Evolutionary conservation across 2,797 vertebrate genomes (phyloP).

Genomic region (Leucoraja ocellata): DNA sequence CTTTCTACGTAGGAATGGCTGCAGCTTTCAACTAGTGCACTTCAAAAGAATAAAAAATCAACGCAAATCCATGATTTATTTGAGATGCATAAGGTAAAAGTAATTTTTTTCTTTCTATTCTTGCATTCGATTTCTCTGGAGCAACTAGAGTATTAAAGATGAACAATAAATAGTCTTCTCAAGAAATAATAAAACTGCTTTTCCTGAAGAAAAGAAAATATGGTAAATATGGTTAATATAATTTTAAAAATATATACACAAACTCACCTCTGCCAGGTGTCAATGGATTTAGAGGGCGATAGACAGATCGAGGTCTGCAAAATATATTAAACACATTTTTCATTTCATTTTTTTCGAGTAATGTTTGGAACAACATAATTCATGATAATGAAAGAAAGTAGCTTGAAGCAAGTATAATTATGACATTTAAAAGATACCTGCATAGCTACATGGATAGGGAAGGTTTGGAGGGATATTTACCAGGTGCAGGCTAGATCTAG

Average conservation of each 20-base stretch:
- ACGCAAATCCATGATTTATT: too few relatives aligned
- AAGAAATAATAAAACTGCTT: not conserved
- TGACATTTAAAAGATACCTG: too few relatives aligned
- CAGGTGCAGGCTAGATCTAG: too few relatives aligned
- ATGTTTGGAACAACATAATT: not conserved
- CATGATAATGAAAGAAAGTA: too few relatives aligned
- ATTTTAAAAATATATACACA: not conserved
- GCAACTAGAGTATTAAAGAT: not conserved
- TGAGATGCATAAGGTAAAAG: not conserved
- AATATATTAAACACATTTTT: constrained; percentile 28
- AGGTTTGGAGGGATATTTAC: too few relatives aligned
- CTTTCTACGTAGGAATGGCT: not conserved
- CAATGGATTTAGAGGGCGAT: constrained; percentile 88
- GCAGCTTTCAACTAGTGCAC: not conserved
- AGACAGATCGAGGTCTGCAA: constrained; percentile 85
- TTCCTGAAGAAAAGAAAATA: not conserved
- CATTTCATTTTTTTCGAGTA: not conserved
- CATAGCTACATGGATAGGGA: too few relatives aligned
- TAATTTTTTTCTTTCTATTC: not conserved
- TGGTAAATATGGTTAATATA: not conserved
- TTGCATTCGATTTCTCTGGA: not conserved
- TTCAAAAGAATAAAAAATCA: not conserved
- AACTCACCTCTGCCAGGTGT: constrained; percentile 73
- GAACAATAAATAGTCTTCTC: not conserved
- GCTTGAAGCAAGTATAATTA: too few relatives aligned